Evolutionary conservation across 2,113 vertebrate species (phyloP).

Genomic region (Neoarius graeffei): DNA sequence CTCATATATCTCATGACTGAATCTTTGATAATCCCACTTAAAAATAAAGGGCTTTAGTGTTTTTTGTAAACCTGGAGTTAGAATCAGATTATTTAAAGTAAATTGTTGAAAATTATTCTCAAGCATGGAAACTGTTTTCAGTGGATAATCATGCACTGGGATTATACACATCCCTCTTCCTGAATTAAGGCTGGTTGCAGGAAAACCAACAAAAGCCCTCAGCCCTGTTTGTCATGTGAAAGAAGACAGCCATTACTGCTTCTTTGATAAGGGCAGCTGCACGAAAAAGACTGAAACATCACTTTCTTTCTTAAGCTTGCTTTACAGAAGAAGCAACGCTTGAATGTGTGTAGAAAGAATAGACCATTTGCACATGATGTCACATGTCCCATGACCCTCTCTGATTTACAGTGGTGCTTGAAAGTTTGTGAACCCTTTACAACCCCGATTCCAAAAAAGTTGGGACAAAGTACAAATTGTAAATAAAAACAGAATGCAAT

Average conservation of each 20-base stretch:
- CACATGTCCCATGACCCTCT: too few species aligned
- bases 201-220: constrained; percentile 15
- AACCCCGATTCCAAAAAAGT: too few species aligned
- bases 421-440: too few species aligned
- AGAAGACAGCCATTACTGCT: constrained; percentile 6
- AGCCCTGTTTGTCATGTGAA: constrained; percentile 10
- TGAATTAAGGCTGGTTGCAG: not conserved
- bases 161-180: not conserved
- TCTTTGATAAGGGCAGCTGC: not conserved
- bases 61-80: not conserved
- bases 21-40: not conserved
- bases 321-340: not conserved
- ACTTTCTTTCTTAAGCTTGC: not conserved
- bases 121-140: not conserved
- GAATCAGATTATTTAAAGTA: not conserved
- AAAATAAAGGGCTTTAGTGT: not conserved
- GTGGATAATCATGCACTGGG: not conserved
- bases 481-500: too few species aligned
- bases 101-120: not conserved
- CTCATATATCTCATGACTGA: not conserved
- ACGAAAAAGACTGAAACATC: not conserved
- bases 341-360: not conserved
- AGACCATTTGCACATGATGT: too few species aligned
- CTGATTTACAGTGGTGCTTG: too few species aligned
- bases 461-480: too few species aligned